Evolutionary conservation across 2,888 invertebrate species (phyloP).

Genomic region (Drosophila cyrtoloma): DNA sequence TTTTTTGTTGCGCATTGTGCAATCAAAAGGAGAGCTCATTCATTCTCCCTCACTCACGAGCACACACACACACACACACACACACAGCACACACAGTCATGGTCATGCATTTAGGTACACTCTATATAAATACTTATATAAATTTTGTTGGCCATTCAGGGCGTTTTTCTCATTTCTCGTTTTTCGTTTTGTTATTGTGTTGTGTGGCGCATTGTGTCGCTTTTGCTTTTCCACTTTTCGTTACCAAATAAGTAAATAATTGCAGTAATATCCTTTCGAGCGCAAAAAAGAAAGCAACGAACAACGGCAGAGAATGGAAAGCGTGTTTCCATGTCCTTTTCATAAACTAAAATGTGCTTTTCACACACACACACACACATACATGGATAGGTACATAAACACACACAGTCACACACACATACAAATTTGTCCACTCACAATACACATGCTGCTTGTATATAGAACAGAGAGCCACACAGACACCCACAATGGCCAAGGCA

Average conservation of each 20-base stretch:
- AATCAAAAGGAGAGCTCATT: conserved; percentile 31
- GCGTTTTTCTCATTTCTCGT: conserved; percentile 39
- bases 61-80: not conserved
- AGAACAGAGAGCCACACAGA: conserved; percentile 72
- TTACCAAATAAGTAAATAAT: conserved; percentile 79
- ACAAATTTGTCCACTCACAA: conserved; percentile 48
- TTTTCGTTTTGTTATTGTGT: conserved; percentile 54
- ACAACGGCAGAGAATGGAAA: conserved; percentile 73
- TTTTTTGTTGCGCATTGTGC: conserved; percentile 45
- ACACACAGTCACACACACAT: conserved; percentile 28
- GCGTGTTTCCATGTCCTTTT: conserved; percentile 80
- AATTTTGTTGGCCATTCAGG: conserved; percentile 54
- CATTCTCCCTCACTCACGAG: conserved; percentile 1
- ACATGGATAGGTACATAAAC: conserved; percentile 27
- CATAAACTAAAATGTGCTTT: conserved; percentile 76
- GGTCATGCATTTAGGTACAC: conserved; percentile 34
- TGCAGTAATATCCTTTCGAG: conserved; percentile 80
- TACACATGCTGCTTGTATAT: conserved; percentile 59
- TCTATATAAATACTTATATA: conserved; percentile 45
- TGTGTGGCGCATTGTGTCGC: conserved; percentile 59
- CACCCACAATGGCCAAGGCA: conserved; percentile 71
- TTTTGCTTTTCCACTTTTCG: conserved; percentile 70
- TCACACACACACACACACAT: conserved; percentile 41
- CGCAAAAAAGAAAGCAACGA: conserved; percentile 73
- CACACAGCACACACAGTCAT: conserved; percentile 7